These are phyloP conservation scores for Drosophila borealis DNA, from an alignment of 2,888 invertebrate genomes.

Conservation along the genomic window DNA sequence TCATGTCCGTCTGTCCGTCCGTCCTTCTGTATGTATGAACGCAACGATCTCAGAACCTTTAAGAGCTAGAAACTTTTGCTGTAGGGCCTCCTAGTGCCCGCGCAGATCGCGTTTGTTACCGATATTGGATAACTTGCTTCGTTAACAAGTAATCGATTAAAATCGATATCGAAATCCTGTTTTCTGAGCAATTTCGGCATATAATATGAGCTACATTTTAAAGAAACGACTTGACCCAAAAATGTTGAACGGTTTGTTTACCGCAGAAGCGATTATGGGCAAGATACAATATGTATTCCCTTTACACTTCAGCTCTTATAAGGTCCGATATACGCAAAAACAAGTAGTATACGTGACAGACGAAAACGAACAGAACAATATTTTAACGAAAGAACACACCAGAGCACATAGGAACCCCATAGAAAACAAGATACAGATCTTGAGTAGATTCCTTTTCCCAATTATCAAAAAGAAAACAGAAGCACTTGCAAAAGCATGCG, in stretches of 20 bases:
- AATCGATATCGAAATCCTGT: too few relatives aligned
- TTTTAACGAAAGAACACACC: neutral
- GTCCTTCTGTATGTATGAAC: too few relatives aligned
- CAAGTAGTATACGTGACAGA: neutral
- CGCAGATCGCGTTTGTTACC: too few relatives aligned
- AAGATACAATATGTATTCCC: neutral
- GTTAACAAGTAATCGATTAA: too few relatives aligned
- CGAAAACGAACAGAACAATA: neutral
- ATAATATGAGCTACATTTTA: neutral
- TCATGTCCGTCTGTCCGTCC: too few relatives aligned
- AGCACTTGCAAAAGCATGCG: neutral
- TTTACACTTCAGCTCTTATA: neutral
- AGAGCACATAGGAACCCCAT: neutral
- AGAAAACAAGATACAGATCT: neutral
- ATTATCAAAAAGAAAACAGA: neutral
- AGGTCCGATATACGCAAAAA: neutral
- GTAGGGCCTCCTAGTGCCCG: too few relatives aligned
- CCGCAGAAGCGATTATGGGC: neutral
- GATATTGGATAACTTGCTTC: too few relatives aligned
- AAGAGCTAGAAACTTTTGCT: too few relatives aligned
- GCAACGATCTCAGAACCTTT: too few relatives aligned
- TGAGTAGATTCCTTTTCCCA: neutral
- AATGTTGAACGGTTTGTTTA: neutral
- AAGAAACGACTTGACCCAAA: neutral
- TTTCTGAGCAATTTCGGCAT: too few relatives aligned